Conservation (phyloP, 2,797 vertebrate genomes). For the Cossypha polioptera region DNA sequence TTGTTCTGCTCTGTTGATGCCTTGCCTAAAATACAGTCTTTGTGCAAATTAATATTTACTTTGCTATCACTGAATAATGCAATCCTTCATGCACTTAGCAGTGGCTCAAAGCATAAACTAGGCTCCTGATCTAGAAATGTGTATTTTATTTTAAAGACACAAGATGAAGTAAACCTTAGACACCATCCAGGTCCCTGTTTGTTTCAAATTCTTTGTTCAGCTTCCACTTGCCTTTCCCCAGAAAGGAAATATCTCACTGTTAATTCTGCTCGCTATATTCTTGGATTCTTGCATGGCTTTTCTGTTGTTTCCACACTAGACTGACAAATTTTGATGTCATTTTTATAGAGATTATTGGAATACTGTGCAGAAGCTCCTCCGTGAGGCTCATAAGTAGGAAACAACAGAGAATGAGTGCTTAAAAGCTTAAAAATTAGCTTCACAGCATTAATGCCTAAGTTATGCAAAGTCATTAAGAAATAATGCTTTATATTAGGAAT, state of each 20-base stretch:
- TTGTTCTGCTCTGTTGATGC: conserved; percentile 32
- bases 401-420: neutral
- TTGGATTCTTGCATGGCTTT: neutral
- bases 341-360: neutral
- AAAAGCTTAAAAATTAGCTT: neutral
- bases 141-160: neutral
- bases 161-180: neutral
- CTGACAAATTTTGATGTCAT: neutral
- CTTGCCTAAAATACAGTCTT: conserved; percentile 4
- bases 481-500: neutral
- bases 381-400: neutral
- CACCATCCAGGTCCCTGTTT: neutral
- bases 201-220: neutral
- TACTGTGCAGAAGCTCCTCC: neutral
- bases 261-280: neutral
- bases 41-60: conserved; percentile 43
- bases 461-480: conserved; percentile 3
- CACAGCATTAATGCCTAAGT: neutral
- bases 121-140: neutral
- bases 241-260: neutral
- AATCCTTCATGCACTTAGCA: neutral
- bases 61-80: conserved; percentile 45
- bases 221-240: neutral
- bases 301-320: neutral
- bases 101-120: neutral